These are phyloP conservation scores for Cydia pomonella DNA, from an alignment of 1,140 invertebrate species.

Conservation along the genomic window DNA sequence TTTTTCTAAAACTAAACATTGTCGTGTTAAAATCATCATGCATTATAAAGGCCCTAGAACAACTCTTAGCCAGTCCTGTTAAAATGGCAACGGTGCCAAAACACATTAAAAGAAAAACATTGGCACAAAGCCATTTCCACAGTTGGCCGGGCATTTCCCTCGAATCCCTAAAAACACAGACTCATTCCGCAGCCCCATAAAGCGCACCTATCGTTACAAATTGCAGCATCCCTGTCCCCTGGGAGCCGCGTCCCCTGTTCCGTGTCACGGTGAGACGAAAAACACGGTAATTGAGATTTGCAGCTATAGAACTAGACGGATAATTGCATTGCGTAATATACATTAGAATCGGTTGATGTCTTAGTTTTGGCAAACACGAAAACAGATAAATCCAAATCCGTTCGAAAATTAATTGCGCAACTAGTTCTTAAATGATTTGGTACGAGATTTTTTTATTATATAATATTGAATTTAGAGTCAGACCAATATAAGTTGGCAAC, in stretches of 20 bases:
- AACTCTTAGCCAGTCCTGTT: neutral
- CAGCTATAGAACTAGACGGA: slow-evolving; percentile 21
- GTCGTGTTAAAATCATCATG: too few relatives aligned
- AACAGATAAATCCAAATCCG: too few relatives aligned
- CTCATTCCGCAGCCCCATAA: slow-evolving; percentile 19
- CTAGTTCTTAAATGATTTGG: too few relatives aligned
- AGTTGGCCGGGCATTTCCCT: neutral
- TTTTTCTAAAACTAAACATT: too few relatives aligned
- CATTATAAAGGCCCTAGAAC: too few relatives aligned
- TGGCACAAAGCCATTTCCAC: slow-evolving; percentile 9
- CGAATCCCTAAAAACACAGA: slow-evolving; percentile 7
- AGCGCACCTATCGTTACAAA: slow-evolving; percentile 19
- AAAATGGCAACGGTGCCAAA: neutral
- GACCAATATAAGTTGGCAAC: too few relatives aligned
- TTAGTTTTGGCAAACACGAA: neutral
- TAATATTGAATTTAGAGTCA: too few relatives aligned
- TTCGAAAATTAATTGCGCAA: too few relatives aligned
- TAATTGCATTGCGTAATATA: neutral
- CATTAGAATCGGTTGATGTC: neutral
- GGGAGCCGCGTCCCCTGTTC: slow-evolving; percentile 45
- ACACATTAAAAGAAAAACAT: neutral
- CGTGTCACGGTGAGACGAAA: slow-evolving; percentile 45
- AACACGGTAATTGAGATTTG: slow-evolving; percentile 44
- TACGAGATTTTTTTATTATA: too few relatives aligned
- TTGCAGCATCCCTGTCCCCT: slow-evolving; percentile 35